Evolutionary conservation across 2,888 invertebrate genomes (phyloP).

Genomic region (Congeria kusceri): DNA sequence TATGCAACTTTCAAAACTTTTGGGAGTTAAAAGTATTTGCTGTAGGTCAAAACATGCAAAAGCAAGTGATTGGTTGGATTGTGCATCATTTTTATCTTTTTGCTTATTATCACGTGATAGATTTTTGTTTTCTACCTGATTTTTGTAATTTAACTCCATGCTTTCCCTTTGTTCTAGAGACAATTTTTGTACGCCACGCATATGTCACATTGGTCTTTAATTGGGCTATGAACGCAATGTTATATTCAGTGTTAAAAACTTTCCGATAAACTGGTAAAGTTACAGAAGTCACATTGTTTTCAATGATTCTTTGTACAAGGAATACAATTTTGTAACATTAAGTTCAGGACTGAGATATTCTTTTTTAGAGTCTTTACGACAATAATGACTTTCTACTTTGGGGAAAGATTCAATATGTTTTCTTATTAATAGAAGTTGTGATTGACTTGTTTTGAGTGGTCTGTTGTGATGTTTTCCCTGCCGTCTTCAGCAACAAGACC

Average conservation of each 20-base stretch:
- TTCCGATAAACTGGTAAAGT: conserved; percentile 15
- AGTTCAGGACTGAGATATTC: conserved; percentile 14
- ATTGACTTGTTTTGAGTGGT: conserved; percentile 12
- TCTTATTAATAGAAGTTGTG: neutral
- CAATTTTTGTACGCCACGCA: conserved; percentile 7
- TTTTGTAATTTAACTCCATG: neutral
- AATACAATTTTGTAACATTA: conserved; percentile 29
- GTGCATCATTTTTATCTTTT: conserved; percentile 14
- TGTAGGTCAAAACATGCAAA: conserved; percentile 15
- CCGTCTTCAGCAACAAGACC: conserved; percentile 1
- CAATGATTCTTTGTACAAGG: neutral
- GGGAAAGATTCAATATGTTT: conserved; percentile 37
- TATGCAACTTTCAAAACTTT: conserved; percentile 17
- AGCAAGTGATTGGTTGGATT: conserved; percentile 2
- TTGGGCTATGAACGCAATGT: conserved; percentile 28
- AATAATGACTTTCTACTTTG: conserved; percentile 50
- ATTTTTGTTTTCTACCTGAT: conserved; percentile 32
- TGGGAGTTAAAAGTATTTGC: conserved; percentile 9
- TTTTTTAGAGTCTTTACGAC: conserved; percentile 25
- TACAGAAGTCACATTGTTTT: neutral
- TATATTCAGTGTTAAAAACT: conserved; percentile 29
- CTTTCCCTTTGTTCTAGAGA: conserved; percentile 7
- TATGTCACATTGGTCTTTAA: conserved; percentile 29
- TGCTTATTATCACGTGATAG: conserved; percentile 17
- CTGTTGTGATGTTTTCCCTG: conserved; percentile 13